phyloP scores from a whole-genome alignment of 2,888 invertebrate species.

The Copidosoma aretas region DNA sequence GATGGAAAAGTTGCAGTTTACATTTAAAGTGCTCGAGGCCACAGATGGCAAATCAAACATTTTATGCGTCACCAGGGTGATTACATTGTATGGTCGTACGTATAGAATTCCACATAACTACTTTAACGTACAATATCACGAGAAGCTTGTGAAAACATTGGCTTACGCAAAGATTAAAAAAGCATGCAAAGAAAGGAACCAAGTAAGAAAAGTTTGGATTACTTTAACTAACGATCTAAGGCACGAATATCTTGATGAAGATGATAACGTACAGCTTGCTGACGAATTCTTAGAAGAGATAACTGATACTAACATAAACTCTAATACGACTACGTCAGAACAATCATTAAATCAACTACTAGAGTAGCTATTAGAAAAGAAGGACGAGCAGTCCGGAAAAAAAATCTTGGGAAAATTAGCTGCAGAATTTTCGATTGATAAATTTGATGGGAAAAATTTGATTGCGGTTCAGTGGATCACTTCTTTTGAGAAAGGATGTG shows the following conservation, averaged over 20 bases:
- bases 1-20: no score
- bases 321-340: not conserved
- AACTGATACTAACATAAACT: constrained; percentile 2
- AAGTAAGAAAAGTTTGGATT: constrained; percentile 22
- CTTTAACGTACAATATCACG: no score
- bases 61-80: no score
- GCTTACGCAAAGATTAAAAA: constrained; percentile 12
- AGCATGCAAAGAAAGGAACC: constrained; percentile 17
- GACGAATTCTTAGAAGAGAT: not conserved
- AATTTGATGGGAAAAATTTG: constrained; percentile 42
- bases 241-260: constrained; percentile 14
- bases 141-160: constrained; percentile 5
- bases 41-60: no score
- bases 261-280: constrained; percentile 5
- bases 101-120: no score
- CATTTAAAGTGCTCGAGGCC: no score
- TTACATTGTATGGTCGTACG: no score
- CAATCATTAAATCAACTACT: constrained; percentile 11
- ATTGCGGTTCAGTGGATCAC: constrained; percentile 44
- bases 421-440: constrained; percentile 41
- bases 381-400: constrained; percentile 36
- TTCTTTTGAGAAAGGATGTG: not conserved
- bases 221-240: constrained; percentile 11
- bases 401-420: constrained; percentile 36
- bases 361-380: constrained; percentile 22